Conservation (phyloP, 2,797 vertebrate species). For the Danio aesculapii region DNA sequence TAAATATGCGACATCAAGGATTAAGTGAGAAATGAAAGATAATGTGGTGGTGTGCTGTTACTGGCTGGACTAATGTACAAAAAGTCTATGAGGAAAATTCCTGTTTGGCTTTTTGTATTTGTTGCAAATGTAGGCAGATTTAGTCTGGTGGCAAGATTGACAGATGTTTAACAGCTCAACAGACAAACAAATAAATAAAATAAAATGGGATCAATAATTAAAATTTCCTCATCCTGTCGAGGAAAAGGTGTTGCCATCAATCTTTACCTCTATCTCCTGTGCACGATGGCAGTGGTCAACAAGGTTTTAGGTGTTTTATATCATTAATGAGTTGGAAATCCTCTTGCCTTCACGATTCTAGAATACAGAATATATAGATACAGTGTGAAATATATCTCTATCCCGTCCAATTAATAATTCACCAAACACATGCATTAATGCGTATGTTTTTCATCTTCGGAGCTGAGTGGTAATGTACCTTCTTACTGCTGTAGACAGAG, state of each 20-base stretch:
- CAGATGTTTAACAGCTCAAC: constrained; percentile 16
- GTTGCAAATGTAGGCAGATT: not conserved
- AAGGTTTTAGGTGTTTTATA: constrained; percentile 11
- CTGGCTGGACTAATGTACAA: constrained; percentile 4
- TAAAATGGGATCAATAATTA: constrained; percentile 8
- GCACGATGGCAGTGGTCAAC: constrained; percentile 19
- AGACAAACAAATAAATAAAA: constrained; percentile 46
- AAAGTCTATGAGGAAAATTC: not conserved
- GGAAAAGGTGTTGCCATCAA: constrained; percentile 6
- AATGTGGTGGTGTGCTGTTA: constrained; percentile 11
- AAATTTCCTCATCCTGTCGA: constrained; percentile 9
- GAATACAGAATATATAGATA: constrained; percentile 31
- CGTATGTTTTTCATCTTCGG: not conserved
- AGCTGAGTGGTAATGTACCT: constrained; percentile 51
- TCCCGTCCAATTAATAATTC: too few relatives aligned
- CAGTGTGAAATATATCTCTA: constrained; percentile 6
- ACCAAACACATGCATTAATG: not conserved
- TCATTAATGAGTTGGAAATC: constrained; percentile 11
- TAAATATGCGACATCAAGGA: constrained; percentile 30
- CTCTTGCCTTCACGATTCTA: constrained; percentile 36
- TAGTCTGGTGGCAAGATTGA: not conserved
- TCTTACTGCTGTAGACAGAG: constrained; percentile 71
- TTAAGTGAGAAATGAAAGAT: constrained; percentile 34
- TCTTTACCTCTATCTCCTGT: too few relatives aligned
- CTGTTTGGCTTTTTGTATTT: not conserved